Evolutionary conservation across 2,797 vertebrate genomes (phyloP).

Genomic region (Rallus crepitans): DNA sequence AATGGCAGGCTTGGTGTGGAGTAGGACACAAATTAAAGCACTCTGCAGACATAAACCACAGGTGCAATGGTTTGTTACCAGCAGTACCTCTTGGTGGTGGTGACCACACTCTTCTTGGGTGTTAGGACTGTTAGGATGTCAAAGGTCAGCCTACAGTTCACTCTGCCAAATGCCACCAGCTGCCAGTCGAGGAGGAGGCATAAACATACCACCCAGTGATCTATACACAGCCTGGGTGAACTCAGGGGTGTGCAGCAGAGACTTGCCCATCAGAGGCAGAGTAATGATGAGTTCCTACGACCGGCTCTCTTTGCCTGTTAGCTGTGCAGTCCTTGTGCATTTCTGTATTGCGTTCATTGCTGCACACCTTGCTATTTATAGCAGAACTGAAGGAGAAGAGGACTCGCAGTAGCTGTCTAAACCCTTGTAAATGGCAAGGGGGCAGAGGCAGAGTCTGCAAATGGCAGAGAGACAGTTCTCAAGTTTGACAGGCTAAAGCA

Average conservation of each 20-base stretch:
- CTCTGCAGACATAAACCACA: not conserved
- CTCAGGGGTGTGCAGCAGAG: not conserved
- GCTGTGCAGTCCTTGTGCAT: not conserved
- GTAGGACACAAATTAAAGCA: not conserved
- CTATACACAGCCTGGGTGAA: not conserved
- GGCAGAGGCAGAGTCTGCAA: constrained; percentile 14
- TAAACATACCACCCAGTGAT: accelerated
- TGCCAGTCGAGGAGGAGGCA: not conserved
- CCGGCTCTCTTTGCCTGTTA: not conserved
- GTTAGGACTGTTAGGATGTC: accelerated
- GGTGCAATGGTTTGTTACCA: not conserved
- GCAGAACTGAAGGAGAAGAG: not conserved
- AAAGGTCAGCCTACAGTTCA: not conserved
- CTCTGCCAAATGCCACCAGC: not conserved
- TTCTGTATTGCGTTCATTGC: not conserved
- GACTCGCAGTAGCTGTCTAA: not conserved
- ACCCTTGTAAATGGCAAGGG: not conserved
- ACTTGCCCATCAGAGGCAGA: not conserved
- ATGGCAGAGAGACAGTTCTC: constrained; percentile 24
- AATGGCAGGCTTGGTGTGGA: not conserved
- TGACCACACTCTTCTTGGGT: not conserved
- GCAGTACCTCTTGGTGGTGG: not conserved
- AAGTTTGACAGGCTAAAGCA: constrained; percentile 64
- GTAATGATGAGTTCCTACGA: not conserved
- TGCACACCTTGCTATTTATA: not conserved